Base-by-base conservation (phyloP, 2,113 vertebrate species). In the Larimichthys polyactis region DNA sequence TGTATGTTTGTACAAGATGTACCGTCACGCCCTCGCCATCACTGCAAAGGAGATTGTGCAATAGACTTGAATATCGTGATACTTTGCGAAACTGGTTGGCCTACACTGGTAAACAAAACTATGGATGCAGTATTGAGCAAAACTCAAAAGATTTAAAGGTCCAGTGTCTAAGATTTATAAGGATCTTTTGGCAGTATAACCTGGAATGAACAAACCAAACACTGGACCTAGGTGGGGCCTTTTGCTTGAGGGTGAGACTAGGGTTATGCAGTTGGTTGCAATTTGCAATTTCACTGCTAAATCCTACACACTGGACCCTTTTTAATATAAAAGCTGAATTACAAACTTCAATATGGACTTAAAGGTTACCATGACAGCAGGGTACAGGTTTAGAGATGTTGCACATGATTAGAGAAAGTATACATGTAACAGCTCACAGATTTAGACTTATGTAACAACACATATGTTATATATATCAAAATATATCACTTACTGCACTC, bases 1-100 rank as follows among this genome's bases (percentile, higher is more conserved):
- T 32, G 51, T 32, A 27, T 5, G 64, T 20, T 65, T 74, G 32
- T 54, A 11, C 24, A 75, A 69, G 10, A 27, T 12, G 7, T 40
- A 8, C 36, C 8, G 55, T 55, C 40, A 60, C 36, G 14, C 44
- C 12, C 11, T 46, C 32, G 11, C 32, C 19, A 12, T 62, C 3
- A n/a, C 24, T 12, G 14, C 49, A 73, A 85, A 73, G 43, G 6
- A 48, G 54, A 60, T 69, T 70, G 49, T 65, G 71, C 76, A 58
- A 32, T 51, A 14, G 43, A 75, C 11, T 24, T 57, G 6, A 57
- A 4, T 40, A 46, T 36, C 11, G 11, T 44, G 58, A 59, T 10
- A 54, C 5, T 44, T 22, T 75, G 55, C 14, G 57, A 68, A 75
- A 14, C 20, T 8, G 46, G 22, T 32, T 43, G 19, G 15, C 11